Base-by-base conservation (phyloP, 2,888 invertebrate species). In the Calliopum simillimum region DNA sequence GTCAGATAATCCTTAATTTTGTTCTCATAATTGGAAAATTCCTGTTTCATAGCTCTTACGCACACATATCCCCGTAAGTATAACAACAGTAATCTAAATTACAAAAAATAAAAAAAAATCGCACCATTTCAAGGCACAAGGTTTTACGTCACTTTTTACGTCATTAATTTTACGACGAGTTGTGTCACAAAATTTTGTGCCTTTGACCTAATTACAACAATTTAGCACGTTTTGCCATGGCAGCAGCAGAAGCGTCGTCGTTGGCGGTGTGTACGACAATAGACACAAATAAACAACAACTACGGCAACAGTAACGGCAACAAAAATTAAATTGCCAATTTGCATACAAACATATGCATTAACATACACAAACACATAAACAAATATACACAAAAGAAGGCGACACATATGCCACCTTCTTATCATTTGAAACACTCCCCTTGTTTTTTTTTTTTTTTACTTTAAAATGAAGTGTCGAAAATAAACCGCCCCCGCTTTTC, bases 191-290 rank as follows among this genome's bases (percentile, higher is more conserved):
- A 16, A 21, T 43, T 44, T 19, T 59, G 59, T 61, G 61, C 61
- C 61, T 61, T 61, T 44, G 61, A 61, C 61, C 61, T 61, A 46
- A 58, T 58, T 58, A 58, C 56, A 58, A 58, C 56, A 61, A 61
- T 61, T 44, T 44, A 16, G 61, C 44, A 21, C 44, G 61, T 61
- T 61, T 61, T 46, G 46, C 16, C 2, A 12, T 41, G 59, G 41
- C 59, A 41, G 16, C 58, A 33, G 16, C n/a, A 58, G 23, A 19
- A 23, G 23, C 21, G 19, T 19, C 21, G 19, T 19, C 12, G 23
- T 19, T n/a, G n/a, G n/a, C n/a, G n/a, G n/a, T n/a, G n/a, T 23
- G 23, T 2, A 19, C 53, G 3, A 53, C 23, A 53, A 61, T 21
- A 46, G 46, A 12, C 19, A 19, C 43, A 43, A 44, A 59, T 44